Percentiles rank a stretch among this genome's conserved stretches.
Conservation (phyloP, 2,888 invertebrate genomes). For the Acrobasis suavella region DNA sequence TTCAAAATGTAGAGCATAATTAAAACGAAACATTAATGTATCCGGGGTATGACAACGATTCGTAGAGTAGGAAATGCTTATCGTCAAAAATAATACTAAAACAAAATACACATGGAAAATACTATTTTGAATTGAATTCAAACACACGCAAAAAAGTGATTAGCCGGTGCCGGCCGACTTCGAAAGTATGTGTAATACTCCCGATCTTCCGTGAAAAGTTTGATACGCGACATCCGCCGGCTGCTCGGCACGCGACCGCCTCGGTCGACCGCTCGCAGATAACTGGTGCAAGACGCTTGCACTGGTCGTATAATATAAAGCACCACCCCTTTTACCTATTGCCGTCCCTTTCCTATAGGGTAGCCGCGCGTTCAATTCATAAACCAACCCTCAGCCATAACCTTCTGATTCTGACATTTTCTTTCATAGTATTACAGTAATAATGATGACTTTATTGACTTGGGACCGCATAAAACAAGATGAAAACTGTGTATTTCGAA, state of each 20-base stretch:
- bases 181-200: slow-evolving; percentile 56
- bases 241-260: slow-evolving; percentile 49
- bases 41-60: slow-evolving; percentile 24
- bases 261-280: slow-evolving; percentile 46
- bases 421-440: slow-evolving; percentile 40
- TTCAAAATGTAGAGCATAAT: slow-evolving; percentile 15
- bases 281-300: slow-evolving; percentile 66
- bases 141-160: slow-evolving; percentile 73
- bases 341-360: slow-evolving; percentile 57
- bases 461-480: slow-evolving; percentile 27
- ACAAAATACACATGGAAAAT: slow-evolving; percentile 58
- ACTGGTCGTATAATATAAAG: slow-evolving; percentile 48
- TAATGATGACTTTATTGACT: slow-evolving; percentile 37
- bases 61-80: slow-evolving; percentile 29
- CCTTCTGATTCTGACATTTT: slow-evolving; percentile 56
- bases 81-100: slow-evolving; percentile 44
- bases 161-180: slow-evolving; percentile 58
- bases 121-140: slow-evolving; percentile 59
- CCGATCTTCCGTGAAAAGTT: slow-evolving; percentile 77
- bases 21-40: not conserved
- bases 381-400: slow-evolving; percentile 53
- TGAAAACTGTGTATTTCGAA: slow-evolving; percentile 25
- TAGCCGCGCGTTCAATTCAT: slow-evolving; percentile 50
- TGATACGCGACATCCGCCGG: slow-evolving; percentile 44
- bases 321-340: slow-evolving; percentile 63